Percentiles rank a stretch among this genome's conserved stretches.
Conservation (phyloP, 2,113 vertebrate species). For the Gymnorhina tibicen region DNA sequence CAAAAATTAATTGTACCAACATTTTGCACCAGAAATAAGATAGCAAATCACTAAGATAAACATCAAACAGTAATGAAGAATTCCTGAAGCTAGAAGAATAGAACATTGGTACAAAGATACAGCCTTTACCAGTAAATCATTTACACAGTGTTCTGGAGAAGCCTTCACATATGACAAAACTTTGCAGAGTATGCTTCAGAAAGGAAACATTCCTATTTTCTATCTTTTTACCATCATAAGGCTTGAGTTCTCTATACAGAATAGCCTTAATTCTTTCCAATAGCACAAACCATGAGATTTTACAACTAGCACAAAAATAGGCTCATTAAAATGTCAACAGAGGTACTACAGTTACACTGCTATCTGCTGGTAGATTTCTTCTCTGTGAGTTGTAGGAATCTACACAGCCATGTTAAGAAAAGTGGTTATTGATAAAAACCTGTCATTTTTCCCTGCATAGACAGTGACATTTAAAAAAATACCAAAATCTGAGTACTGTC, state of each 20-base stretch:
- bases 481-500: background rate
- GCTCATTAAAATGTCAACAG: background rate
- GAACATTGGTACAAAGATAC: background rate
- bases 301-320: background rate
- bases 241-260: background rate
- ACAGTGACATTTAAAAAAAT: background rate
- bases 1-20: background rate
- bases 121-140: background rate
- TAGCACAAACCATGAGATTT: background rate
- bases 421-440: background rate
- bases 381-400: background rate
- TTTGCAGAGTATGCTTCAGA: background rate
- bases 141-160: background rate
- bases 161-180: accelerated
- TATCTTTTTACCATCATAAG: background rate
- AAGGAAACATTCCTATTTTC: background rate
- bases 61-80: background rate
- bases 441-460: background rate
- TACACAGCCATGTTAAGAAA: background rate
- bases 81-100: background rate
- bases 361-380: background rate
- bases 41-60: background rate
- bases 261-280: background rate
- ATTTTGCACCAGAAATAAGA: background rate
- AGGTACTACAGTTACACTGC: background rate